Base-by-base conservation (phyloP, 1,140 invertebrate genomes). In the Drosophila sulfurigaster region DNA sequence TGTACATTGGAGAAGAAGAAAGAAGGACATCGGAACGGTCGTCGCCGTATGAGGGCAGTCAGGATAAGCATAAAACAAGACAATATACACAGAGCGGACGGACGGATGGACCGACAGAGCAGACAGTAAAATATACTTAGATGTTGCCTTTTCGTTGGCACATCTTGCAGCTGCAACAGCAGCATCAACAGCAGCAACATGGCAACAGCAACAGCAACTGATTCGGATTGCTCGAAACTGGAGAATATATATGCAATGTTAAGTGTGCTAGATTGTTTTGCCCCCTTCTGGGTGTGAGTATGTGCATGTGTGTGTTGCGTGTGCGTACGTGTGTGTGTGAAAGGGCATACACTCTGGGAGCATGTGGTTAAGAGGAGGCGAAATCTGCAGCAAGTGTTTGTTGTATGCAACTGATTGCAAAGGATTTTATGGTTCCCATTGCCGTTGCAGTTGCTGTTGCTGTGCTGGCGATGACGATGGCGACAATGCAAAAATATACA, bases 331-430 rank as follows among this genome's bases (percentile, higher is more conserved):
- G 72, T 48, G 45, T 60, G 25, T 52, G 32, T 58, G 13, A 72
- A 49, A 73, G 20, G 15, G 54, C 57, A 56, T 15, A 72, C 54
- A 51, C 71, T 25, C 13, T 38, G 41, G 41, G 38, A 41, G 38
- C 13, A 8, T 75, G 58, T 63, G 72, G 43, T 63, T 56, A 25
- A 32, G 11, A 51, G 25, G 16, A 51, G 69, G 76, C 66, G 66
- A 30, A 64, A 52, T 30, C 46, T 62, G 81, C 67, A 68, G 70
- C 76, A 85, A 87, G 69, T 83, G 83, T 83, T 88, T 88, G 83
- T 82, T 88, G 80, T 86, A 87, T 87, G 83, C 83, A 87, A 75
- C 83, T 87, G 83, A 87, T 87, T 87, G 83, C 83, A 88, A 87
- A 80, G 83, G 83, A 88, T 87, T 87, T 87, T 87, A 87, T 72